Evolutionary conservation across 1,140 invertebrate genomes (phyloP).

Genomic region (Trypoxylus dichotomus): DNA sequence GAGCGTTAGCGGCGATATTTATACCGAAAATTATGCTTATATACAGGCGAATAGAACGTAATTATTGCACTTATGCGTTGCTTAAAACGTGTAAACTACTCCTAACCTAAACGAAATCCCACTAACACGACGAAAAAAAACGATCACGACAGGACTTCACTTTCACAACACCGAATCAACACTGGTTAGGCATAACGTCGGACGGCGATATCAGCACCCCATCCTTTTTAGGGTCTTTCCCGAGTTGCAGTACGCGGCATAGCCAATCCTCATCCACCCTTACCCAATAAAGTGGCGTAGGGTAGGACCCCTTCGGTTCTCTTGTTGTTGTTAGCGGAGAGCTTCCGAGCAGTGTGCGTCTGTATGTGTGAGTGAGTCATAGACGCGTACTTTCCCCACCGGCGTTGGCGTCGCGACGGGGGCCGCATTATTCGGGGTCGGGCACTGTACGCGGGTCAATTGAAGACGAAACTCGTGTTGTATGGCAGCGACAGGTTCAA

Average conservation of each 20-base stretch:
- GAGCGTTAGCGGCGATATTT: neutral
- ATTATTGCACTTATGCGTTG: neutral
- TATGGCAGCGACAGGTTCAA: neutral
- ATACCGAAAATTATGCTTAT: neutral
- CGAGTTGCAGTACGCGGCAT: constrained; percentile 48
- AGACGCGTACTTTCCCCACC: neutral
- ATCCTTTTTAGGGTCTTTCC: constrained; percentile 41
- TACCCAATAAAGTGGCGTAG: constrained; percentile 53
- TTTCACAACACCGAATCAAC: constrained; percentile 53
- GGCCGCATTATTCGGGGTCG: neutral
- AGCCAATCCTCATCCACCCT: constrained; percentile 52
- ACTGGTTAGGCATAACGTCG: constrained; percentile 39
- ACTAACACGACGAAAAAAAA: constrained; percentile 39
- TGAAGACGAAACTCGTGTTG: neutral
- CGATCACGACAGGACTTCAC: constrained; percentile 51
- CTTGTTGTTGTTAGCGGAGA: neutral
- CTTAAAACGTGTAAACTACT: neutral
- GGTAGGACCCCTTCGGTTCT: constrained; percentile 42
- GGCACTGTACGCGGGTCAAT: neutral
- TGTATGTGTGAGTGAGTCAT: neutral
- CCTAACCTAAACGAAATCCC: constrained; percentile 30
- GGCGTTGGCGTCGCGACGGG: neutral
- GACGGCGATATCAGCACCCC: constrained; percentile 42
- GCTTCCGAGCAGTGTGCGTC: neutral
- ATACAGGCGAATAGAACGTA: no score